A percentile compares a stretch with the other conserved stretches of the same genome.
These are phyloP conservation scores for Lytechinus variegatus DNA, from an alignment of 35 echinoderm and acorn worm species.

Conservation along the genomic window DNA sequence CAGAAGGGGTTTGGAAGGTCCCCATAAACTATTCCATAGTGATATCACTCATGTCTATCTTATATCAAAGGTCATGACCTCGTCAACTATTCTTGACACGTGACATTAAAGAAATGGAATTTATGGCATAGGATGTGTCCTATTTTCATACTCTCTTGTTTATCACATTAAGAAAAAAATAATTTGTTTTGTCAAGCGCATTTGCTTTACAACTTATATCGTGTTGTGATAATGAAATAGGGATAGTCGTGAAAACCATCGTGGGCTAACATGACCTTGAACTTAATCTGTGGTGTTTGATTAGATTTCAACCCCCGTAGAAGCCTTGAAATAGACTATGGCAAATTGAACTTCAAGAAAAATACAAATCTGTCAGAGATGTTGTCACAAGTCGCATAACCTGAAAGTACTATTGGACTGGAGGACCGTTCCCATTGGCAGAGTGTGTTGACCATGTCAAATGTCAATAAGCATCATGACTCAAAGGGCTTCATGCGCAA, in stretches of 20 bases:
- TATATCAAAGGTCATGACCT: neutral
- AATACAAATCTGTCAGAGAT: constrained; percentile 13
- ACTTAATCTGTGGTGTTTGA: neutral
- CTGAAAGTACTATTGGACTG: neutral
- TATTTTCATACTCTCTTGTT: neutral
- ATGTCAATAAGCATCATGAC: neutral
- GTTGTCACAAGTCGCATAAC: constrained; percentile 1
- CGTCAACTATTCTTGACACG: constrained; percentile 10
- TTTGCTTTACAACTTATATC: neutral
- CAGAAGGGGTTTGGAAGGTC: neutral
- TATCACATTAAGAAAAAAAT: neutral
- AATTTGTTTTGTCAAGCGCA: neutral
- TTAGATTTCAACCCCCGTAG: neutral
- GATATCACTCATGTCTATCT: neutral
- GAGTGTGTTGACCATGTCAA: neutral
- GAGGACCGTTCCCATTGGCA: neutral
- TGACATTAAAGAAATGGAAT: neutral
- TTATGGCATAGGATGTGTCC: neutral
- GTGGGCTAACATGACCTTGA: neutral
- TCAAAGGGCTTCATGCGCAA: neutral
- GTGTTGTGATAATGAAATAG: neutral
- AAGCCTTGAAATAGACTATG: neutral
- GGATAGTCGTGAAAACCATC: neutral
- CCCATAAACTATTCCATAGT: neutral
- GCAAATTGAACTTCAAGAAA: neutral